phyloP scores from a whole-genome alignment of 2,797 vertebrate species.

The Salmo trutta region DNA sequence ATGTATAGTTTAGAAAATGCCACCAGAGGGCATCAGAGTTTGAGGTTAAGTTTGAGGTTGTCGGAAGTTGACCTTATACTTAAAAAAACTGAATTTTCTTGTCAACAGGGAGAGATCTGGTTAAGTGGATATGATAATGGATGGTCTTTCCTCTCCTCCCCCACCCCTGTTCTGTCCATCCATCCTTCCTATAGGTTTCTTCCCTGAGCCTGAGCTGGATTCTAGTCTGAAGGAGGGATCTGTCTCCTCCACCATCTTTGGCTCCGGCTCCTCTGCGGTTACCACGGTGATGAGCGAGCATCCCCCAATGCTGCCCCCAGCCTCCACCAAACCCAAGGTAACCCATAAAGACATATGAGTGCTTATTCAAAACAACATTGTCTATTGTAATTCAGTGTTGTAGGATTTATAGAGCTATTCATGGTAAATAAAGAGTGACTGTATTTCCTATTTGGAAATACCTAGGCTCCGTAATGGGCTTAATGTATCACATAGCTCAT shows the following conservation, averaged over 20 bases:
- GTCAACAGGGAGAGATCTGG: not conserved
- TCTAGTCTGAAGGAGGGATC: slow-evolving; percentile 76
- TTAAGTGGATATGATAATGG: not conserved
- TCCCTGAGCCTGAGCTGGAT: slow-evolving; percentile 74
- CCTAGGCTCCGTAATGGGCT: not conserved
- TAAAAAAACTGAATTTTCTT: not conserved
- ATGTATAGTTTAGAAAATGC: too few relatives aligned
- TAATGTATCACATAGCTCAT: not conserved
- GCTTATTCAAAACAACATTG: slow-evolving; percentile 55
- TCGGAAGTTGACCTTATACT: too few relatives aligned
- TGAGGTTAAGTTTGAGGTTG: too few relatives aligned
- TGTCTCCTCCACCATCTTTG: slow-evolving; percentile 54
- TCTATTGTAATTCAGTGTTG: slow-evolving; percentile 49
- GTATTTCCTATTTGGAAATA: not conserved
- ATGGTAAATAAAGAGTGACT: not conserved
- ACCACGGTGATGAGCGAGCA: slow-evolving; percentile 81
- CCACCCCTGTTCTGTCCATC: slow-evolving; percentile 5
- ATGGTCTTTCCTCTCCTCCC: slow-evolving; percentile 6
- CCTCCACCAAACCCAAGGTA: slow-evolving; percentile 88
- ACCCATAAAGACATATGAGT: slow-evolving; percentile 42
- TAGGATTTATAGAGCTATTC: not conserved
- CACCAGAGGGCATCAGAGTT: too few relatives aligned
- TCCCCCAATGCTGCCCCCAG: slow-evolving; percentile 79
- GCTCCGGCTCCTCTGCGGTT: slow-evolving; percentile 73
- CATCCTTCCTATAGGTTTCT: slow-evolving; percentile 56